Conservation (phyloP, 2,113 vertebrate species). For the Montifringilla adamsi region DNA sequence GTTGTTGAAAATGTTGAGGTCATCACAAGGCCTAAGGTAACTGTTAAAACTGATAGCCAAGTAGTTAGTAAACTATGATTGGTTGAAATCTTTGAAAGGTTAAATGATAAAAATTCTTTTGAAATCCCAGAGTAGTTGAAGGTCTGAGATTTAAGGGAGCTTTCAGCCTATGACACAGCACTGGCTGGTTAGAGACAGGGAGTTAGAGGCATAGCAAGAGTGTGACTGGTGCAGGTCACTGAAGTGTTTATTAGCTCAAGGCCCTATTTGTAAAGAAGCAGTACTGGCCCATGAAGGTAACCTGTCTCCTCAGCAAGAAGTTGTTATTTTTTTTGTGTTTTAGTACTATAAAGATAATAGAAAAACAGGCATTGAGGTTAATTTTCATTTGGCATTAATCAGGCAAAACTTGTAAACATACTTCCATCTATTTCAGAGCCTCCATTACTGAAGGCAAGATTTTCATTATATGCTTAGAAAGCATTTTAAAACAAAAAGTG, state of each 20-base stretch:
- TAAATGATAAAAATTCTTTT: not conserved
- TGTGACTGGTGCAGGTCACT: not conserved
- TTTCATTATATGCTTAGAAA: not conserved
- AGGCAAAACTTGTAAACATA: not conserved
- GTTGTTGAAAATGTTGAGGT: constrained; percentile 97
- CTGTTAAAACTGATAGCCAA: not conserved
- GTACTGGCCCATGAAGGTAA: not conserved
- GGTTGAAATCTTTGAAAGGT: not conserved
- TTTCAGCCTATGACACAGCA: not conserved
- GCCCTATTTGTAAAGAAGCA: not conserved
- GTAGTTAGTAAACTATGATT: not conserved
- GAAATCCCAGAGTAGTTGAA: not conserved
- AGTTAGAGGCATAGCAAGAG: not conserved
- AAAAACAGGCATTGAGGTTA: not conserved
- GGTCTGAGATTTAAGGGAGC: not conserved
- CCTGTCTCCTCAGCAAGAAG: not conserved
- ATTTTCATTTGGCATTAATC: not conserved
- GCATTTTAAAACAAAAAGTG: not conserved
- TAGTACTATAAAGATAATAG: not conserved
- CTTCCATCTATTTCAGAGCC: not conserved
- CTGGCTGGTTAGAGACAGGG: not conserved
- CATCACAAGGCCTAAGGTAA: constrained; percentile 94
- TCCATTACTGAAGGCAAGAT: not conserved
- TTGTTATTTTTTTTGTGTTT: not conserved
- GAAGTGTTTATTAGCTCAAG: not conserved